These are phyloP conservation scores for Atta texana DNA, from an alignment of 1,140 invertebrate genomes.

Conservation along the genomic window DNA sequence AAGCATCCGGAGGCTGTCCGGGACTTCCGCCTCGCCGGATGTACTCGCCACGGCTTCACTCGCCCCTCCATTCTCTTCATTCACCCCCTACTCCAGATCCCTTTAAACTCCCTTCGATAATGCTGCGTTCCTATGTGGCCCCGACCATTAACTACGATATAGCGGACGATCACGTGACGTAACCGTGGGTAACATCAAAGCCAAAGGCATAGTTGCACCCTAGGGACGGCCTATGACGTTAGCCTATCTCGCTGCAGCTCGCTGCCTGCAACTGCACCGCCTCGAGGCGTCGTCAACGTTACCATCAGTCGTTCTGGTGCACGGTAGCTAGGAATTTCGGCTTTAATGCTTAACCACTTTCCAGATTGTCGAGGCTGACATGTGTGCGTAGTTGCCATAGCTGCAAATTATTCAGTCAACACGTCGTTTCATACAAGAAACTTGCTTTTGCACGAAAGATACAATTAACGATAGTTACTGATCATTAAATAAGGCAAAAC, in stretches of 20 bases:
- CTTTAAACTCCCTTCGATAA: constrained; percentile 66
- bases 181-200: constrained; percentile 84
- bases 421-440: too few species aligned
- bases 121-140: constrained; percentile 71
- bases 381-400: background rate
- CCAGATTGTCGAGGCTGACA: constrained; percentile 22
- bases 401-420: constrained; percentile 44
- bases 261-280: constrained; percentile 58
- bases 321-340: constrained; percentile 43
- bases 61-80: constrained; percentile 26
- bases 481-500: background rate
- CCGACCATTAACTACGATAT: constrained; percentile 83
- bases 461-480: background rate
- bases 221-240: constrained; percentile 77
- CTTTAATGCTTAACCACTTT: constrained; percentile 59
- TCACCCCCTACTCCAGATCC: background rate
- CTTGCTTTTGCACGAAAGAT: background rate
- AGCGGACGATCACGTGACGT: constrained; percentile 81
- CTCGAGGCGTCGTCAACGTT: constrained; percentile 67
- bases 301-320: constrained; percentile 31
- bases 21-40: constrained; percentile 57
- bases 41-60: constrained; percentile 29
- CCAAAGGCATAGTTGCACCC: constrained; percentile 85
- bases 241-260: constrained; percentile 58
- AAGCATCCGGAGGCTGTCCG: constrained; percentile 67